phyloP scores from a whole-genome alignment of 2,888 invertebrate species.

The Catocala sponsa region DNA sequence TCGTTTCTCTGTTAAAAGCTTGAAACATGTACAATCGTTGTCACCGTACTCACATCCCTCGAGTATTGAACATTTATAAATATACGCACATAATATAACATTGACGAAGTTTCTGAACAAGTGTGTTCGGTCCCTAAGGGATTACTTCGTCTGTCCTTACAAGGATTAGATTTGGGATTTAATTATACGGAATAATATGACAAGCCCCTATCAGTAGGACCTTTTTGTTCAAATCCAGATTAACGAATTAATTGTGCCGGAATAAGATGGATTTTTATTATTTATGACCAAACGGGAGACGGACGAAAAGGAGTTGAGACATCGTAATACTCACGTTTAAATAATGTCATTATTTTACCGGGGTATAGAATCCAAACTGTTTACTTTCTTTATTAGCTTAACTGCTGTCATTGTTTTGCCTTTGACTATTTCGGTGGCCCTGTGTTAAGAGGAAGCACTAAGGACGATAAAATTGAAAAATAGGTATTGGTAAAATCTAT shows the following conservation, averaged over 20 bases:
- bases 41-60: background rate
- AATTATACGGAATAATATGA: conserved; percentile 47
- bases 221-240: conserved; percentile 35
- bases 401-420: too few species aligned
- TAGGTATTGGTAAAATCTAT: too few species aligned
- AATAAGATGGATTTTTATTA: conserved; percentile 11
- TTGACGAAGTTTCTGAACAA: conserved; percentile 7
- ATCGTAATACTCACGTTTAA: too few species aligned
- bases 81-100: background rate
- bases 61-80: background rate
- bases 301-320: background rate
- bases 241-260: conserved; percentile 39
- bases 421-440: too few species aligned
- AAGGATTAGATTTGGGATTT: conserved; percentile 41
- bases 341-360: too few species aligned
- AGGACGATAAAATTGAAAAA: too few species aligned
- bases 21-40: too few species aligned
- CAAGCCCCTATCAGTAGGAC: conserved; percentile 25
- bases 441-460: too few species aligned
- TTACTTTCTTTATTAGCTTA: too few species aligned
- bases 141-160: conserved; percentile 21
- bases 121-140: conserved; percentile 24
- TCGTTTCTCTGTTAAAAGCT: too few species aligned
- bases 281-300: background rate
- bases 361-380: too few species aligned